phyloP scores from a whole-genome alignment of 2,797 vertebrate species.

The Avahi laniger region DNA sequence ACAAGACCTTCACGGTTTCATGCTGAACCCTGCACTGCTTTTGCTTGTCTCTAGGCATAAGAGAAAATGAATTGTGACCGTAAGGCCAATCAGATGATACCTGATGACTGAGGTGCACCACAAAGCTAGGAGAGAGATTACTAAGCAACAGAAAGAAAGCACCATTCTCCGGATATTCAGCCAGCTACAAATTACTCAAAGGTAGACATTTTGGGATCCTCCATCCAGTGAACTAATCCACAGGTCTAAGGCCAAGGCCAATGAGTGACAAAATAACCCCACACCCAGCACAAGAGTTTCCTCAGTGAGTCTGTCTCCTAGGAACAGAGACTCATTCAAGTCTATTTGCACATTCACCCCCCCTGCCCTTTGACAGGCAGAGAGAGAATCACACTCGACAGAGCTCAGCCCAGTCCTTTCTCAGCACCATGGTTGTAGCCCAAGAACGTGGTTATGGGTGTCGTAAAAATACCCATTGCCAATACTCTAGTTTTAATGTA shows the following conservation, averaged over 20 bases:
- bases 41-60: neutral
- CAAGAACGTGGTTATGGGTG: neutral
- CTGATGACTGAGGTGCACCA: neutral
- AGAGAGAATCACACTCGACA: neutral
- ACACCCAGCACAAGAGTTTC: neutral
- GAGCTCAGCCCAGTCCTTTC: neutral
- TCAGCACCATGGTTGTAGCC: neutral
- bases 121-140: neutral
- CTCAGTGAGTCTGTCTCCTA: neutral
- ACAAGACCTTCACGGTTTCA: neutral
- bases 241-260: neutral
- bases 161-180: neutral
- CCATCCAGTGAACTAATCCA: neutral
- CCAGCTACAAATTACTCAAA: neutral
- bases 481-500: neutral
- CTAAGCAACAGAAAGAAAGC: neutral
- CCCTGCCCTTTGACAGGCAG: neutral
- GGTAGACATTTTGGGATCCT: neutral
- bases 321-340: neutral
- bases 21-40: neutral
- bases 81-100: neutral
- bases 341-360: too few species aligned
- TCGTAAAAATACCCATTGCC: neutral
- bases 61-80: neutral
- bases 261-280: neutral